Evolutionary conservation across 2,888 invertebrate species (phyloP).

Genomic region (Gymnosoma rotundatum): DNA sequence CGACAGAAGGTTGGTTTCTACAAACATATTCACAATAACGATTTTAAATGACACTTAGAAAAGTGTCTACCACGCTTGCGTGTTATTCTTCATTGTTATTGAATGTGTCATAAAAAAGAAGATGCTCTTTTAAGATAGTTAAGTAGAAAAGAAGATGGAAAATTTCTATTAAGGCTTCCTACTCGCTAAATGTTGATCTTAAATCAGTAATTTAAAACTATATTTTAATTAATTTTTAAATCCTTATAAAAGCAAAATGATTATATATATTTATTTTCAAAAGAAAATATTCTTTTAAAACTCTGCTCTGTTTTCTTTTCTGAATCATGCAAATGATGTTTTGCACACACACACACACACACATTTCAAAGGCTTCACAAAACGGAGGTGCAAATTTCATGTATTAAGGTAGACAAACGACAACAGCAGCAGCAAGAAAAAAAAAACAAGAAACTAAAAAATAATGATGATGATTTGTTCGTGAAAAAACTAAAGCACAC

Average conservation of each 20-base stretch:
- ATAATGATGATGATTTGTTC: slow-evolving; percentile 71
- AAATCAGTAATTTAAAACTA: slow-evolving; percentile 5
- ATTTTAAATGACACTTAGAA: slow-evolving; percentile 63
- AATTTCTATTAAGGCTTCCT: slow-evolving; percentile 36
- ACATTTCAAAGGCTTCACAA: slow-evolving; percentile 33
- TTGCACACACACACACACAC: slow-evolving; percentile 26
- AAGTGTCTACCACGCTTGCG: slow-evolving; percentile 69
- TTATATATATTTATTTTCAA: not conserved
- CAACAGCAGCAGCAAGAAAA: slow-evolving; percentile 13
- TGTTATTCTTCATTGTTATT: slow-evolving; percentile 57
- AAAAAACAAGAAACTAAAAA: slow-evolving; percentile 23
- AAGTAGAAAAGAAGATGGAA: slow-evolving; percentile 25
- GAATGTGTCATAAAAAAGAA: slow-evolving; percentile 68
- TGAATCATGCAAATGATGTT: slow-evolving; percentile 63
- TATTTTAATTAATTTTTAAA: slow-evolving; percentile 28
- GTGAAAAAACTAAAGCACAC: slow-evolving; percentile 69
- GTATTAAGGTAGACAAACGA: slow-evolving; percentile 55
- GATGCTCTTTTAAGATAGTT: slow-evolving; percentile 66
- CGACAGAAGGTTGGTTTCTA: slow-evolving; percentile 18
- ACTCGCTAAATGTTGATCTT: slow-evolving; percentile 28
- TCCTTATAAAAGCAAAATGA: not conserved
- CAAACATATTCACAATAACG: slow-evolving; percentile 16
- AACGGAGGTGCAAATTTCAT: slow-evolving; percentile 68
- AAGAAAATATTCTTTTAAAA: slow-evolving; percentile 38
- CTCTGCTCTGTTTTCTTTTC: slow-evolving; percentile 1